Evolutionary conservation across 1,140 invertebrate species (phyloP).

Genomic region (Fopius arisanus): DNA sequence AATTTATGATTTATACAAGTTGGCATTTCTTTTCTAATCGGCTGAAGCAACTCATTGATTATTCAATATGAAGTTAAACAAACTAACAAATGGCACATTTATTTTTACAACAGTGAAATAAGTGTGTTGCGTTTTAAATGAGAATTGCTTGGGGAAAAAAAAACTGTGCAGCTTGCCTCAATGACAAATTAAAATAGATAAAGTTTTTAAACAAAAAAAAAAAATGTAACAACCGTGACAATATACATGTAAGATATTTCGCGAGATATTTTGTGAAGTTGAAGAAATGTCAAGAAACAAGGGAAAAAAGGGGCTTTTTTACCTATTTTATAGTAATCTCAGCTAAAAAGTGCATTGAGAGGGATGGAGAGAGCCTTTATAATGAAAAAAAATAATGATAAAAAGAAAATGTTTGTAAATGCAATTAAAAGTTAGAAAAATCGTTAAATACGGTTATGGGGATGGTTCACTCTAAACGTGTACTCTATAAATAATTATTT

Average conservation of each 20-base stretch:
- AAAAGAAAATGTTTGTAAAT: constrained; percentile 40
- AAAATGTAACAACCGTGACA: constrained; percentile 22
- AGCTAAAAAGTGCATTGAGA: constrained; percentile 40
- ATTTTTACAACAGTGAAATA: not conserved
- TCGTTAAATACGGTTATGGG: constrained; percentile 37
- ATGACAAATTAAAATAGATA: constrained; percentile 12
- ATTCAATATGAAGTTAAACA: constrained; percentile 6
- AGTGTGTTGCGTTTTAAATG: not conserved
- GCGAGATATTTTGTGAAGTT: constrained; percentile 54
- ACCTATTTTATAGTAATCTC: constrained; percentile 58
- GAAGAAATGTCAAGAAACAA: not conserved
- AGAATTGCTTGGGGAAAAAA: constrained; percentile 13
- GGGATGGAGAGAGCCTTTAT: constrained; percentile 23
- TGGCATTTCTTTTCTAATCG: not conserved
- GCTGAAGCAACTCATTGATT: not conserved
- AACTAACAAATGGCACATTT: not conserved
- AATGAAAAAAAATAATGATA: constrained; percentile 21
- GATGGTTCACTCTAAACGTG: constrained; percentile 46
- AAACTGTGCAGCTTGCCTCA: not conserved
- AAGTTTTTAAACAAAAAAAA: constrained; percentile 13
- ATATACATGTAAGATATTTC: constrained; percentile 33
- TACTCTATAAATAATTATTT: constrained; percentile 36
- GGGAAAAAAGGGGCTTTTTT: constrained; percentile 48
- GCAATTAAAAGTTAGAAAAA: constrained; percentile 44
- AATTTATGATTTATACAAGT: not conserved